A percentile compares a stretch with the other conserved stretches of the same genome.
Conservation (phyloP, 1,140 invertebrate species). For the Ceratosolen fusciceps region DNA sequence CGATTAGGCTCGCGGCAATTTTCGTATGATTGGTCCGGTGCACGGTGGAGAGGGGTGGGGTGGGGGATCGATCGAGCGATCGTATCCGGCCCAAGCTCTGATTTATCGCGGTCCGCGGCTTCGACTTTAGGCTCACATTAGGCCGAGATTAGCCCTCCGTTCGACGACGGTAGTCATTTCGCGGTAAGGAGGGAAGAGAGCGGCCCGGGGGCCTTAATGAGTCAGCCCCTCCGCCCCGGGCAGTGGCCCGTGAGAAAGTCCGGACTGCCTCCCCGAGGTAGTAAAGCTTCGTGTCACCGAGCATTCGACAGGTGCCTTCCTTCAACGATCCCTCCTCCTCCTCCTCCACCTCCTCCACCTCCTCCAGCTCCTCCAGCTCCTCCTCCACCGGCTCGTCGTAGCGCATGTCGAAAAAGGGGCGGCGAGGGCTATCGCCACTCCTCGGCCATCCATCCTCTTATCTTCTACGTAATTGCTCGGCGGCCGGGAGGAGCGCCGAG, state of each 20-base stretch:
- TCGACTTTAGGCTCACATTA: not conserved
- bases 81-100: too few species aligned
- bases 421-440: not conserved
- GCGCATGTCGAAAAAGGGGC: too few species aligned
- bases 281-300: not conserved
- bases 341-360: too few species aligned
- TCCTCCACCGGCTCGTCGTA: too few species aligned
- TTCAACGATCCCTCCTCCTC: too few species aligned
- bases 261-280: not conserved
- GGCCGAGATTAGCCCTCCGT: not conserved
- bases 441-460: not conserved
- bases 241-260: constrained; percentile 26
- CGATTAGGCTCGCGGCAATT: too few species aligned
- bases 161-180: constrained; percentile 30
- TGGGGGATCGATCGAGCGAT: not conserved
- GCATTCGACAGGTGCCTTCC: not conserved
- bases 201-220: not conserved
- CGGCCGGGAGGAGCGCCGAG: not conserved
- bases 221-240: not conserved
- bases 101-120: not conserved
- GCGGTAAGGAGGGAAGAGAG: not conserved
- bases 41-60: not conserved
- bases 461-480: constrained; percentile 2
- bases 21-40: not conserved
- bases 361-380: too few species aligned